Base-by-base conservation (phyloP, 2,797 vertebrate species). In the Lagorchestes hirsutus region DNA sequence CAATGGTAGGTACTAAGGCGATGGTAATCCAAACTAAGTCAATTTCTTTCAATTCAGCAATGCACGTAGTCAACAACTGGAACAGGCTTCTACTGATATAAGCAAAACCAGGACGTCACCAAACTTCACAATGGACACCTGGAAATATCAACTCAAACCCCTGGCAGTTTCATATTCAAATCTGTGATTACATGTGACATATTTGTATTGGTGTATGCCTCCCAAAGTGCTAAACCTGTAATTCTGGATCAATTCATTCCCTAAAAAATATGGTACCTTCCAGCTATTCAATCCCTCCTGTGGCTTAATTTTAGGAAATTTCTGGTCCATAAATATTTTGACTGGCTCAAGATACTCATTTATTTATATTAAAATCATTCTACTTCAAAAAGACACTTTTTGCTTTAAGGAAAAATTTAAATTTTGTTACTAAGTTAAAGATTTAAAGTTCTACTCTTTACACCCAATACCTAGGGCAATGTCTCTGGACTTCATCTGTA, bases 221-320 rank as follows among this genome's bases (percentile, higher is more conserved):
- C 40, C 62, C 67, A 92, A 90, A 91, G 90, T 95, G 94, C 67
- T 91, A 56, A 54, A 92, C 31, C 55, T 12, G 54, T 87, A 87
- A 28, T 90, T 93, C 57, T 56, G 29, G 74, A 4, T 93, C 29
- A 95, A 62, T 91, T 54, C 31, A 62, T 62, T 93, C 40, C 24
- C 46, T 96, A 57, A 95, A 82, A 82, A 94, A 50, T n/a, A 92
- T 11, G 82, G 58, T 28, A 94, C 90, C 52, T 46, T n/a, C 90
- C 74, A 94, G 8, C 40, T 9, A 54, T 54, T 56, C 74, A 90
- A 93, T 40, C 0, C 28, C 90, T 92, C 28, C 40, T 56, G 52
- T 55, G 46, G 13, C 34, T 96, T 92, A 31, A 10, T 16, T 82
- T 93, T 94, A 96, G 90, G 74, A 92, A 90, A 46, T 55, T 93